Evolutionary conservation across 2,888 invertebrate species (phyloP).

Genomic region (Ditylenchus weischeri): DNA sequence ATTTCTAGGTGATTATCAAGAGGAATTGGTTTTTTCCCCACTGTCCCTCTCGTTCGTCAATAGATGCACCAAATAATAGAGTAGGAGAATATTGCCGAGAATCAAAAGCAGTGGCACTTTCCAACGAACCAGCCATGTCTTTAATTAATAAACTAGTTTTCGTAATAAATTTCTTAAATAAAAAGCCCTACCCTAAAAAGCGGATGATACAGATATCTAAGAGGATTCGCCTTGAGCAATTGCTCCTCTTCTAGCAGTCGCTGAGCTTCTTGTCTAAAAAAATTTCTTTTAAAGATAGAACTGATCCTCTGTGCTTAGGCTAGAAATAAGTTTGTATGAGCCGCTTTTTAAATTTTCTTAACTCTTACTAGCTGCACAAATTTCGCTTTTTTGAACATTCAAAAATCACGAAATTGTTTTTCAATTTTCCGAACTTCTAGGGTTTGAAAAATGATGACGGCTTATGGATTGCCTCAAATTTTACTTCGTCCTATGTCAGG

Average conservation of each 20-base stretch:
- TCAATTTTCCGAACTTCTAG: too few species aligned
- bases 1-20: too few species aligned
- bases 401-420: too few species aligned
- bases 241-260: slow-evolving; percentile 85
- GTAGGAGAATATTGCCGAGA: slow-evolving; percentile 51
- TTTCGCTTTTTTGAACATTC: too few species aligned
- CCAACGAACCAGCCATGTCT: slow-evolving; percentile 53
- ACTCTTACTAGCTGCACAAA: too few species aligned
- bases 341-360: too few species aligned
- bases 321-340: too few species aligned
- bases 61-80: slow-evolving; percentile 54
- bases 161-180: neutral
- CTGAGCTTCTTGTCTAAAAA: slow-evolving; percentile 84
- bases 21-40: neutral
- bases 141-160: slow-evolving; percentile 22
- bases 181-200: slow-evolving; percentile 77
- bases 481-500: too few species aligned
- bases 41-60: slow-evolving; percentile 49
- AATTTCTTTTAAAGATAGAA: slow-evolving; percentile 61
- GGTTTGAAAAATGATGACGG: too few species aligned
- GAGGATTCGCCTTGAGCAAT: slow-evolving; percentile 85
- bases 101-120: slow-evolving; percentile 54
- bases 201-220: slow-evolving; percentile 92
- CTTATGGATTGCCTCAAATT: too few species aligned
- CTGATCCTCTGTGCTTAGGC: neutral